Conservation (phyloP, 2,113 vertebrate genomes). For the Pionites leucogaster region DNA sequence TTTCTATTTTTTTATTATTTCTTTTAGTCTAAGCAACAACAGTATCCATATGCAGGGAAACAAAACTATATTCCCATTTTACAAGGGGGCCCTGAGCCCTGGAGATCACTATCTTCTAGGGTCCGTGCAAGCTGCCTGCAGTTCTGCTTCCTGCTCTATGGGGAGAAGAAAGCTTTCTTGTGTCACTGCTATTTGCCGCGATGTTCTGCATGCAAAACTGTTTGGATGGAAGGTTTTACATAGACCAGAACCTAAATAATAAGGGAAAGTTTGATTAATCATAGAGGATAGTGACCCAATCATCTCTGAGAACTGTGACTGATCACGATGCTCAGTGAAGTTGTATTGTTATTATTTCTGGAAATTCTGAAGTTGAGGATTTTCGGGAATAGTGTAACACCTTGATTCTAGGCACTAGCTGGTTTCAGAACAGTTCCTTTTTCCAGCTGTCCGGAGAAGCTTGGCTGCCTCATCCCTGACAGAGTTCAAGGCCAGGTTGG, state of each 20-base stretch:
- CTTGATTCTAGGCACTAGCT: background rate
- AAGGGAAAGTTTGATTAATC: background rate
- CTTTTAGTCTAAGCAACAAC: background rate
- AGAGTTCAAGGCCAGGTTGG: background rate
- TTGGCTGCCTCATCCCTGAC: background rate
- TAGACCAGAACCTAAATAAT: background rate
- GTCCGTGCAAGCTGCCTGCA: background rate
- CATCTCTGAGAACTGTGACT: background rate
- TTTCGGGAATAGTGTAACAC: background rate
- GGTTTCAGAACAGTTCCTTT: background rate
- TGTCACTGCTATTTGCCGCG: background rate
- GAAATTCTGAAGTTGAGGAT: background rate
- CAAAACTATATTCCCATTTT: background rate
- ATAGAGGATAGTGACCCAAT: background rate
- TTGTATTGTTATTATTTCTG: background rate
- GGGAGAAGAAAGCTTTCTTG: background rate
- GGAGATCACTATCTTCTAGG: background rate
- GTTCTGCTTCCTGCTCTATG: background rate
- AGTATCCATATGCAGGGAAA: background rate
- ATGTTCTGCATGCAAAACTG: background rate
- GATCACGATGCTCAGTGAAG: background rate
- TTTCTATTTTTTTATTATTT: background rate
- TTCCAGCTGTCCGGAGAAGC: background rate
- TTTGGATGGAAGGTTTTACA: background rate
- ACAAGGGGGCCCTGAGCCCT: accelerated